phyloP scores from a whole-genome alignment of 1,140 invertebrate species.

The Lamellibrachia luymesi region DNA sequence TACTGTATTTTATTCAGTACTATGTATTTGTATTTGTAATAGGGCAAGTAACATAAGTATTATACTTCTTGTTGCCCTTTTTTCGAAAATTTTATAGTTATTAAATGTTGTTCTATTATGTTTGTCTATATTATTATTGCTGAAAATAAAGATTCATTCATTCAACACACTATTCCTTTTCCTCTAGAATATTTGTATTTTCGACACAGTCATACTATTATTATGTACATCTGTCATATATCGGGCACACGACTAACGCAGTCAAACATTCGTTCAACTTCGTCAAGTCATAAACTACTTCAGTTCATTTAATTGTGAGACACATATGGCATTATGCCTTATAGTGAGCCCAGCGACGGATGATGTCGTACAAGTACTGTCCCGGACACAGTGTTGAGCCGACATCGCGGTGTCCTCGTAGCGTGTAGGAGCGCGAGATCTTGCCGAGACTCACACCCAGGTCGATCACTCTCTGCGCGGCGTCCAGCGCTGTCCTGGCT shows the following conservation, averaged over 20 bases:
- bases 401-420: conserved; percentile 61
- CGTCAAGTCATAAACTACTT: neutral
- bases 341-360: conserved; percentile 1
- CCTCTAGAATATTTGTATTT: no score
- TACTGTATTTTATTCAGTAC: no score
- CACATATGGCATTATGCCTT: neutral
- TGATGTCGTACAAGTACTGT: conserved; percentile 56
- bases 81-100: no score
- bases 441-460: conserved; percentile 46
- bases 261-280: neutral
- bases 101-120: no score
- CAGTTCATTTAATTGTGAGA: neutral
- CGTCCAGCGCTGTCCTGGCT: conserved; percentile 53
- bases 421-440: conserved; percentile 51
- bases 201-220: no score
- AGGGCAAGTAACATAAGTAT: no score
- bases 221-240: no score
- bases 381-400: conserved; percentile 59
- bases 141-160: no score
- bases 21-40: no score
- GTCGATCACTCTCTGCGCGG: conserved; percentile 54
- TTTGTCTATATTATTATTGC: no score
- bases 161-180: no score
- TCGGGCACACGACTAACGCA: neutral
- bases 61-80: no score